Base-by-base conservation (phyloP, 2,888 invertebrate species). In the Cheilosia variabilis region DNA sequence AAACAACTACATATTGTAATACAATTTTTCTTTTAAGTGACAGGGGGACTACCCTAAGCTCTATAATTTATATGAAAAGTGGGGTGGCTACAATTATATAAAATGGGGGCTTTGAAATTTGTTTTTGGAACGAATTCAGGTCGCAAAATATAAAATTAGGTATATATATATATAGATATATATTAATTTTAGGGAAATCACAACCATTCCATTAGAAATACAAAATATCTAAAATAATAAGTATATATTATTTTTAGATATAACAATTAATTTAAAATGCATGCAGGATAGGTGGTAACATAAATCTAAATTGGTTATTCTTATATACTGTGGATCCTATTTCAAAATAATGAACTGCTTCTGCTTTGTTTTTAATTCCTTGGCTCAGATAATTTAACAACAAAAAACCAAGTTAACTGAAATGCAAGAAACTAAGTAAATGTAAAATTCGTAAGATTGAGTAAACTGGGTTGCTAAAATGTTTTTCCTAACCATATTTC, bases 161-260 rank as follows among this genome's bases (percentile, higher is more conserved):
- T 34, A 60, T 47, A 27, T 22, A 60, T 47, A 27, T 22, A 53
- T 63, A 24, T 24, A 19, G 66, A 41, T 72, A 19, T 55, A 73
- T 15, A 60, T 65, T 22, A 76, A 81, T 66, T 69, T 68, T 52
- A 41, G 81, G 81, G 62, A 76, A 77, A 68, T 81, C 63, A 86
- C 81, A 86, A 81, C 66, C 86, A 86, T 86, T 81, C 86, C 86
- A 77, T 77, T 55, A 69, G 57, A 73, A 72, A 78, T 50, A 63
- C 43, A 79, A 68, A 71, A 66, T 72, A 58, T 57, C 13, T 53
- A 52, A 55, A 62, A 41, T 57, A 43, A 83, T 43, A 60, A 43
- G 47, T n/a, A 47, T 55, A 27, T 37, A 37, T 37, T 37, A 17
- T 15, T 19, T 37, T 13, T 22, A 22, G 22, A 17, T 55, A 6